Percentiles rank a stretch among this genome's conserved stretches.
Conservation (phyloP, 2,113 vertebrate genomes). For the Rattus rattus region DNA sequence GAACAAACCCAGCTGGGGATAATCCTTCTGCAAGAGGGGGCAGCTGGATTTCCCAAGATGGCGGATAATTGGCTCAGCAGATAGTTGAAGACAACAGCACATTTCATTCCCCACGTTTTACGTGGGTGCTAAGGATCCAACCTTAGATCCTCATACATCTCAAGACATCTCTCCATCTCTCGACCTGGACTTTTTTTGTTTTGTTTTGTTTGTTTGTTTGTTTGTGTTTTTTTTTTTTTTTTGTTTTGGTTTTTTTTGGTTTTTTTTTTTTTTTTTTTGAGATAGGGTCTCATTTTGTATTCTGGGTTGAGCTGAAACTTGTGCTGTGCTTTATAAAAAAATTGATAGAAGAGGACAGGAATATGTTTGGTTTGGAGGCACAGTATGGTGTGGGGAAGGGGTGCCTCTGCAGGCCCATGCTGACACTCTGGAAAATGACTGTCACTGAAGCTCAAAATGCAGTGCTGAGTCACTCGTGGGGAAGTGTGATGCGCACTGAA, state of each 20-base stretch:
- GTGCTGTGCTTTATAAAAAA: too few species aligned
- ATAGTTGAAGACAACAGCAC: background rate
- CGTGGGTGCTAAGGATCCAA: background rate
- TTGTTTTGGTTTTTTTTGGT: too few species aligned
- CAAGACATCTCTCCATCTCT: background rate
- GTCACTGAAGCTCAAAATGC: background rate
- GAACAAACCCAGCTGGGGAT: background rate
- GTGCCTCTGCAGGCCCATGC: too few species aligned
- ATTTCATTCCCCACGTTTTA: background rate
- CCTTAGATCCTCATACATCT: background rate
- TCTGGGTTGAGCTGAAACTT: background rate
- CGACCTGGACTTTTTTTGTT: background rate
- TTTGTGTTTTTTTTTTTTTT: too few species aligned
- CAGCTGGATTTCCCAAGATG: background rate
- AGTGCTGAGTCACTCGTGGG: slow-evolving; percentile 48
- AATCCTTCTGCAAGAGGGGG: background rate
- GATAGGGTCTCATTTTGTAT: background rate
- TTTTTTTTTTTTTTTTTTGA: background rate
- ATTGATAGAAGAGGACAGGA: too few species aligned
- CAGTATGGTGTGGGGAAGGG: too few species aligned
- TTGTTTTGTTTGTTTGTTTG: too few species aligned
- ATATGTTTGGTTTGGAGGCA: too few species aligned
- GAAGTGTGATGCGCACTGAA: background rate
- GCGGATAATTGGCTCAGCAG: background rate
- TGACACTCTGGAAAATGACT: slow-evolving; percentile 18